These are phyloP conservation scores for Bombus terrestris DNA, from an alignment of 1,140 invertebrate species.

Conservation along the genomic window DNA sequence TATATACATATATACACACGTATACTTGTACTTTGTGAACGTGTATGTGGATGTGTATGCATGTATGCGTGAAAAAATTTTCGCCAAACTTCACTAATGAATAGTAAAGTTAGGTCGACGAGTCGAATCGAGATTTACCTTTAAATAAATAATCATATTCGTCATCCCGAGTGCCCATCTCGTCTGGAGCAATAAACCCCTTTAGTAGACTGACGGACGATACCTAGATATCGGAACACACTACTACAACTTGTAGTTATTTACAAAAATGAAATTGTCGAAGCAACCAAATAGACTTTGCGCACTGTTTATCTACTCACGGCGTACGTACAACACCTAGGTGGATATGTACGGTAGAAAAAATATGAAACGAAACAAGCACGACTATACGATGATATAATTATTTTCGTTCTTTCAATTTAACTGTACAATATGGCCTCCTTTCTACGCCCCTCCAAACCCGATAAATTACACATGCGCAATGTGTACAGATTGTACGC, in stretches of 20 bases:
- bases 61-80: conserved; percentile 44
- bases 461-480: conserved; percentile 52
- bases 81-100: not conserved
- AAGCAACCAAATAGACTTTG: conserved; percentile 39
- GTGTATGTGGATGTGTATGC: not conserved
- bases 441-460: conserved; percentile 79
- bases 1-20: not conserved
- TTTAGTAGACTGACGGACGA: conserved; percentile 56
- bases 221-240: conserved; percentile 51
- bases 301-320: conserved; percentile 30
- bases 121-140: conserved; percentile 87
- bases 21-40: not conserved
- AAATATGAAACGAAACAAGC: conserved; percentile 46
- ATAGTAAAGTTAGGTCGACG: not conserved
- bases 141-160: conserved; percentile 99
- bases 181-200: conserved; percentile 75
- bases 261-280: conserved; percentile 46
- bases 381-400: conserved; percentile 62
- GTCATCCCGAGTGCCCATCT: conserved; percentile 98
- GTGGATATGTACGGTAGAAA: conserved; percentile 12
- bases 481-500: not conserved
- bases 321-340: conserved; percentile 8
- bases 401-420: conserved; percentile 82
- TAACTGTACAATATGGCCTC: conserved; percentile 84
- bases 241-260: conserved; percentile 63